A percentile compares a stretch with the other conserved stretches of the same genome.
phyloP scores from a whole-genome alignment of 2,888 invertebrate genomes.

The Latrodectus hesperus region DNA sequence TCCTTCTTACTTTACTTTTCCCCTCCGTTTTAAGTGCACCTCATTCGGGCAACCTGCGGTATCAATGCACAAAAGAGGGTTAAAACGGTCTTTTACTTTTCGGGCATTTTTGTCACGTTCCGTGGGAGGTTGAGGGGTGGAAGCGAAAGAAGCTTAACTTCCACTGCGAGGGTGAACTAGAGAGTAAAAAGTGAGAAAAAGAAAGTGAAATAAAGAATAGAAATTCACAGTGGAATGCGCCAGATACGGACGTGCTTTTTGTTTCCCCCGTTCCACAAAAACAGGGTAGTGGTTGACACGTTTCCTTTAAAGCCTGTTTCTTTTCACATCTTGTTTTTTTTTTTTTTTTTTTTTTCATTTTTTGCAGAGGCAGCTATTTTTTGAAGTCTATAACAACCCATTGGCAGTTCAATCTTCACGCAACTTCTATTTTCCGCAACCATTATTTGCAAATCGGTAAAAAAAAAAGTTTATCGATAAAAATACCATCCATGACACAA shows the following conservation, averaged over 20 bases:
- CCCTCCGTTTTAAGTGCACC: constrained; percentile 33
- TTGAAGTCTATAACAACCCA: constrained; percentile 4
- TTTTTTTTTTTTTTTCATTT: background rate
- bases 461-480: too few species aligned
- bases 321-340: background rate
- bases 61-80: constrained; percentile 36
- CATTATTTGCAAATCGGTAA: too few species aligned
- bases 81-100: constrained; percentile 22
- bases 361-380: constrained; percentile 37
- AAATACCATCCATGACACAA: too few species aligned
- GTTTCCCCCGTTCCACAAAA: constrained; percentile 23
- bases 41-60: constrained; percentile 63
- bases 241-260: constrained; percentile 21
- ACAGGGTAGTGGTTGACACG: constrained; percentile 37
- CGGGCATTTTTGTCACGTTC: constrained; percentile 58
- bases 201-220: background rate
- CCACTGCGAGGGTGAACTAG: constrained; percentile 12
- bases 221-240: constrained; percentile 40
- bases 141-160: constrained; percentile 46
- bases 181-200: constrained; percentile 9
- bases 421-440: background rate
- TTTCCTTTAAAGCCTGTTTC: constrained; percentile 38
- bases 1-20: constrained; percentile 10
- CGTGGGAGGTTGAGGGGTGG: background rate
- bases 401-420: background rate